Evolutionary conservation across 2,113 vertebrate genomes (phyloP).

Genomic region (Varanus komodoensis): DNA sequence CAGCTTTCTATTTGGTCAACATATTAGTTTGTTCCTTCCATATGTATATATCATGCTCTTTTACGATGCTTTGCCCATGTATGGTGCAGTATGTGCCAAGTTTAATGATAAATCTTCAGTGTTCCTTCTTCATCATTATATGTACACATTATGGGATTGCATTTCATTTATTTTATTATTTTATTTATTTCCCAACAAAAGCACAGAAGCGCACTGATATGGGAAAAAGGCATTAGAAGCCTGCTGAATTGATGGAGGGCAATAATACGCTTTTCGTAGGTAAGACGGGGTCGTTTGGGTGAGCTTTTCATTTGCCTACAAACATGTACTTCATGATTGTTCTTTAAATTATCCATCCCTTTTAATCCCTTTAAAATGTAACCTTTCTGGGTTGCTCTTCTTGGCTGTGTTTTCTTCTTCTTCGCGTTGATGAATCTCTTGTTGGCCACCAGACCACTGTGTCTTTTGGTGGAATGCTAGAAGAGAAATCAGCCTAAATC

Average conservation of each 20-base stretch:
- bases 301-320: too few species aligned
- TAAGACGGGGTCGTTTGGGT: too few species aligned
- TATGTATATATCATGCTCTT: not conserved
- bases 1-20: not conserved
- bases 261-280: too few species aligned
- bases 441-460: not conserved
- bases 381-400: not conserved
- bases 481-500: not conserved
- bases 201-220: not conserved
- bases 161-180: not conserved
- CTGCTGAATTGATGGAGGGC: too few species aligned
- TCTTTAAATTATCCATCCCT: not conserved
- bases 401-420: not conserved
- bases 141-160: not conserved
- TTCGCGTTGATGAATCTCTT: not conserved
- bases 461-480: not conserved
- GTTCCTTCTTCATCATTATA: conserved; percentile 7
- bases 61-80: not conserved
- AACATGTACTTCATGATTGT: not conserved
- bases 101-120: conserved; percentile 15
- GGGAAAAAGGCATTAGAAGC: too few species aligned
- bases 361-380: not conserved
- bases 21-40: conserved; percentile 40
- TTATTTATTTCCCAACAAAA: not conserved
- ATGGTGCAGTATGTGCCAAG: too few species aligned